Evolutionary conservation across 2,888 invertebrate species (phyloP).

Genomic region (Lochmaea crataegi): DNA sequence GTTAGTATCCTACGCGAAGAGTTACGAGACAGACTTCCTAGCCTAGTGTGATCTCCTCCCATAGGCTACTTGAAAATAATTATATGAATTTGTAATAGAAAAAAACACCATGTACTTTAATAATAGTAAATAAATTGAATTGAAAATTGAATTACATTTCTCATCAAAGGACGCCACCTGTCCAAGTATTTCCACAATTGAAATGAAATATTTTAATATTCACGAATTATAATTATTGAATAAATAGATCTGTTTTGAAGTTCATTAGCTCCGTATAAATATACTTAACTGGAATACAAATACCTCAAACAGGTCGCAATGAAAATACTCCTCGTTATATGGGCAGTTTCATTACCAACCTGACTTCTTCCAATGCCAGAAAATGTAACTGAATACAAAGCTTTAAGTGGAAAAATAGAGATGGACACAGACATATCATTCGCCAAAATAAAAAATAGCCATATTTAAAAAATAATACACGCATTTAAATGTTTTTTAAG

Average conservation of each 20-base stretch:
- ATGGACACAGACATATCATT: background rate
- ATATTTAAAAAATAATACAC: background rate
- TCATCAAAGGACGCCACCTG: no score
- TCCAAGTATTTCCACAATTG: no score
- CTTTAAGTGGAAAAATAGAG: slow-evolving; percentile 18
- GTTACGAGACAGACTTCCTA: no score
- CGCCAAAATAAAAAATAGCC: background rate
- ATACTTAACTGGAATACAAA: slow-evolving; percentile 20
- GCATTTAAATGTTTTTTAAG: background rate
- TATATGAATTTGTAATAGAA: no score
- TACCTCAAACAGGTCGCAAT: background rate
- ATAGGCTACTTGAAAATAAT: no score
- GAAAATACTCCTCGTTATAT: slow-evolving; percentile 11
- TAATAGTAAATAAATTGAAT: no score
- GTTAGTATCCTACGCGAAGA: no score
- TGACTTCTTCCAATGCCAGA: slow-evolving; percentile 30
- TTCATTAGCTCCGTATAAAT: background rate
- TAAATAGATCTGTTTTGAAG: background rate
- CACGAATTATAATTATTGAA: no score
- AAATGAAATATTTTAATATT: no score
- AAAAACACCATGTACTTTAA: no score
- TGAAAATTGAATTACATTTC: no score
- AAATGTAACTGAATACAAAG: slow-evolving; percentile 36
- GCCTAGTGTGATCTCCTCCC: no score
- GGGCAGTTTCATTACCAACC: slow-evolving; percentile 32